Base-by-base conservation (phyloP, 2,888 invertebrate species). In the Ariolimax columbianus region DNA sequence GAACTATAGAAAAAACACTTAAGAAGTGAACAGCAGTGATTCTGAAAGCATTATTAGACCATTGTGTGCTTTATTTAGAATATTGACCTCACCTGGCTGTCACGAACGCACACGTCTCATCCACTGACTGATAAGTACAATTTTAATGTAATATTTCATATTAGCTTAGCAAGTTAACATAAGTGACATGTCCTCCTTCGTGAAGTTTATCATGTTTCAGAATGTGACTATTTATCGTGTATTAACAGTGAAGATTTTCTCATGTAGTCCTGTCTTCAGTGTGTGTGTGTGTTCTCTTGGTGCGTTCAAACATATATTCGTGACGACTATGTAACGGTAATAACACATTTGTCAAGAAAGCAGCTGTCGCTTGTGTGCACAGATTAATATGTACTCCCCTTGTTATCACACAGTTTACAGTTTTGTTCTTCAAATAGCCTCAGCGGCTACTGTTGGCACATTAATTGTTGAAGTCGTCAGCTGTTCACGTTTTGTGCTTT, bases 401-500 rank as follows among this genome's bases (percentile, higher is more conserved):
- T 38, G 70, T 70, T 70, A 70, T 70, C 40, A 70, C 70, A 17
- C 3, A 7, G 36, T 70, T 36, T 38, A 26, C 38, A 26, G 36
- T 70, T 70, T 70, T 7, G 38, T 70, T 70, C 70, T 70, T 40
- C 38, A 70, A 70, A 70, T 70, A 70, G 40, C 38, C 9, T 38
- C 26, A 23, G 70, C 3, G 70, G 38, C 23, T 40, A 6, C 38
- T 70, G 70, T 40, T 70, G 14, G 38, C 38, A 23, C 38, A 26
- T 17, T 23, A 70, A 38, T 40, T 70, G 40, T 40, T 40, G 36
- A 17, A 70, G 40, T 70, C 40, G 30, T 40, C 26, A 17, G 38
- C 36, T 26, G 70, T 26, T 23, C n/a, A 38, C 59, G 11, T 23
- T n/a, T 6, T n/a, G n/a, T 63, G n/a, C 26, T n/a, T 63, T 63